A percentile compares a stretch with the other conserved stretches of the same genome.
Evolutionary conservation across 1,140 invertebrate species (phyloP).

Genomic region (Wasmannia auropunctata): DNA sequence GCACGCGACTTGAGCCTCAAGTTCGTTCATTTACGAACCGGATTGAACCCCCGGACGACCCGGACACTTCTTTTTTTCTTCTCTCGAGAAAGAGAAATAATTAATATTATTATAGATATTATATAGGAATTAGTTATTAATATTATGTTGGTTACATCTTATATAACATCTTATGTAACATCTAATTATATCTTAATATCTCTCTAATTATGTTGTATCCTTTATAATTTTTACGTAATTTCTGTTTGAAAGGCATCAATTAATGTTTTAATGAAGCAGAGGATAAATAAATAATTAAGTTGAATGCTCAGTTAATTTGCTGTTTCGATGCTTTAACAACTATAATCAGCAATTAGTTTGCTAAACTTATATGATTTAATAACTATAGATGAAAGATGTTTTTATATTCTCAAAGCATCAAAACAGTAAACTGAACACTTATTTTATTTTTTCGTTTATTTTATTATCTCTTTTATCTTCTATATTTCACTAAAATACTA

Average conservation of each 20-base stretch:
- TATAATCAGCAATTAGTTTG: background rate
- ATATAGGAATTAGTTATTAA: background rate
- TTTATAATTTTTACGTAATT: no score
- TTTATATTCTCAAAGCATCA: background rate
- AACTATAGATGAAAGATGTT: background rate
- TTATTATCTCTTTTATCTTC: no score
- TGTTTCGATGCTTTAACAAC: no score
- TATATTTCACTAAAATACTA: background rate
- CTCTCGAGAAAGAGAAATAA: background rate
- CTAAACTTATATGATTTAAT: background rate
- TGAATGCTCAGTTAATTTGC: background rate
- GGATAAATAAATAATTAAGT: background rate
- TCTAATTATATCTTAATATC: background rate
- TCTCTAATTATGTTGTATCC: no score
- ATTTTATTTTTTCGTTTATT: no score
- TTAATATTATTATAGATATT: background rate
- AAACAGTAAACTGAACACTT: background rate
- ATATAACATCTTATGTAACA: background rate
- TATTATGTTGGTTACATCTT: background rate
- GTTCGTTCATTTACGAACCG: background rate
- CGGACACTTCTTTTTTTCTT: background rate
- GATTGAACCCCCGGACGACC: no score
- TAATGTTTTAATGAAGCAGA: no score
- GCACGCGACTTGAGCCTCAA: background rate
- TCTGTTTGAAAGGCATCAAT: no score